Conservation (phyloP, 2,113 vertebrate genomes). For the Hiodon alosoides region DNA sequence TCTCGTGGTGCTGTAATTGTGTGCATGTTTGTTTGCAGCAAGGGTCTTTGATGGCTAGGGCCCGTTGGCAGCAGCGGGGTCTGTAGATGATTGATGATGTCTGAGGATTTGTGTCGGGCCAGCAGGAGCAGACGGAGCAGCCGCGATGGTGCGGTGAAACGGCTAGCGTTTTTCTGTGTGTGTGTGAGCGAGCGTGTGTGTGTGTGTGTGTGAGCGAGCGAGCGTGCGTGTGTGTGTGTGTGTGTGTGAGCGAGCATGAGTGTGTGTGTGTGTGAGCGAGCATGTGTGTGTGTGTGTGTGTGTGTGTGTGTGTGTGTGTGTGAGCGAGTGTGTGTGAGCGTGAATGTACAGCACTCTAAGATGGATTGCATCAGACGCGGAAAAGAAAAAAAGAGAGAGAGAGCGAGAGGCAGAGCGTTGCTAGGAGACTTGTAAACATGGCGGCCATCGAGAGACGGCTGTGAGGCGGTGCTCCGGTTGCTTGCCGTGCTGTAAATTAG, state of each 20-base stretch:
- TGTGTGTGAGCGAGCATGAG: too few relatives aligned
- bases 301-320: not conserved
- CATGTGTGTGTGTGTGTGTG: not conserved
- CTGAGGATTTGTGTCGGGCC: not conserved
- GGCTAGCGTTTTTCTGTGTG: too few relatives aligned
- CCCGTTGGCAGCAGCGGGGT: not conserved
- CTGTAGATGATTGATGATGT: not conserved
- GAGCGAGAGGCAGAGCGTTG: slow-evolving; percentile 2
- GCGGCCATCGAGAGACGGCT: not conserved
- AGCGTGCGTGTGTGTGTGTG: not conserved
- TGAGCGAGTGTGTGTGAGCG: not conserved
- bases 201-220: too few relatives aligned
- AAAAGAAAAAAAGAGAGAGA: too few relatives aligned
- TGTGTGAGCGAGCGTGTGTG: too few relatives aligned
- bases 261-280: not conserved
- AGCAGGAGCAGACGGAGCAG: not conserved
- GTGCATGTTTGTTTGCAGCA: not conserved
- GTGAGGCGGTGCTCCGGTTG: slow-evolving; percentile 6
- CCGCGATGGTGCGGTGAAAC: not conserved
- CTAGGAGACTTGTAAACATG: slow-evolving; percentile 18
- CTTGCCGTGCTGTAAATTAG: not conserved
- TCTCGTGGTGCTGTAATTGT: too few relatives aligned
- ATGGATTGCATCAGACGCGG: slow-evolving; percentile 15
- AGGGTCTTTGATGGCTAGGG: slow-evolving; percentile 1
- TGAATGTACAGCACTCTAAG: slow-evolving; percentile 24